Percentiles rank a stretch among this genome's conserved stretches.
Conservation (phyloP, 2,888 invertebrate genomes). For the Acrobasis consociella region DNA sequence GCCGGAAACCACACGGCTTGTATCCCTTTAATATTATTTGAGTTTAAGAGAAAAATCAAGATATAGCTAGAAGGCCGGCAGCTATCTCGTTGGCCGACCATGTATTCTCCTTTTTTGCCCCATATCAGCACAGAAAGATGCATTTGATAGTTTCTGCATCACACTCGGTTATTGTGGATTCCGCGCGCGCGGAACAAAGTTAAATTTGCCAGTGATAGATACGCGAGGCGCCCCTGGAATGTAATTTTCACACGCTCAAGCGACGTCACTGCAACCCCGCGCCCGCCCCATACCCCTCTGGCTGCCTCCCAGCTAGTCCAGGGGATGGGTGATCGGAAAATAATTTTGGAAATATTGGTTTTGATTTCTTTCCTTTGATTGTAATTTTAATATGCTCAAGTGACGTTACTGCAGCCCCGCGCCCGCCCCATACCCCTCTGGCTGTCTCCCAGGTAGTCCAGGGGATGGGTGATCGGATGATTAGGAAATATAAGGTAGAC, state of each 20-base stretch:
- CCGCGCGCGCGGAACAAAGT: conserved; percentile 68
- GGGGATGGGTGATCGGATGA: conserved; percentile 33
- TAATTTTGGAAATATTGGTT: conserved; percentile 11
- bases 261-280: conserved; percentile 66
- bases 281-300: conserved; percentile 36
- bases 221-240: conserved; percentile 80
- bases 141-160: conserved; percentile 14
- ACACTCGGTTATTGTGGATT: conserved; percentile 23
- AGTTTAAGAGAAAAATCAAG: too few relatives aligned
- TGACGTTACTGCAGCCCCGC: conserved; percentile 65
- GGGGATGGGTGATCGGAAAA: conserved; percentile 35
- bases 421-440: conserved; percentile 32
- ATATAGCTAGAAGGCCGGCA: too few relatives aligned
- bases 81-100: too few relatives aligned
- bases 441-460: conserved; percentile 36
- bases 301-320: conserved; percentile 38
- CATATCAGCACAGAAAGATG: not conserved
- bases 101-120: too few relatives aligned
- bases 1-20: too few relatives aligned
- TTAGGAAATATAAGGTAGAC: not conserved
- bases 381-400: conserved; percentile 81
- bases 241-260: conserved; percentile 81
- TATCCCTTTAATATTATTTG: too few relatives aligned
- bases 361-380: conserved; percentile 39
- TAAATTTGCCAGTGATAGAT: conserved; percentile 83